These are phyloP conservation scores for Strix uralensis DNA, from an alignment of 2,113 vertebrate species.

Conservation along the genomic window DNA sequence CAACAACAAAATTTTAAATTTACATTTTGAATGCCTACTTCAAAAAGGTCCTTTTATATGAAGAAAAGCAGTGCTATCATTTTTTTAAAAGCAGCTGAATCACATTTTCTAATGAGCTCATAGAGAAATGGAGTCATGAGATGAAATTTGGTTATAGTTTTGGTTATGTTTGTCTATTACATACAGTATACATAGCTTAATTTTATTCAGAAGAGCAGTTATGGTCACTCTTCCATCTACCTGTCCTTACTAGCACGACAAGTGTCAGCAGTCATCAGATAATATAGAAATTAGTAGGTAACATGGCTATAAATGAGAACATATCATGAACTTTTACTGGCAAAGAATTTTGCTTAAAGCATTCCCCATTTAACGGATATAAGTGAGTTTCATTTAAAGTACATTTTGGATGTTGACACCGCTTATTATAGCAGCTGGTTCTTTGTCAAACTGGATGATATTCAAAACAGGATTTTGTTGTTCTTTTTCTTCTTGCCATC, in stretches of 20 bases:
- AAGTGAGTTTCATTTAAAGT: background rate
- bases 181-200: background rate
- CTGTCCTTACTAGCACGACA: background rate
- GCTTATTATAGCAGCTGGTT: conserved; percentile 25
- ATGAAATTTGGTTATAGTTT: background rate
- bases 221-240: background rate
- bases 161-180: background rate
- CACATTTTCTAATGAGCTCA: background rate
- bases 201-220: background rate
- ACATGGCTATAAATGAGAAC: background rate
- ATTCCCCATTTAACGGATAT: background rate
- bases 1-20: background rate
- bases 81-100: background rate
- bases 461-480: conserved; percentile 48
- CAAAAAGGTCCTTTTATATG: background rate
- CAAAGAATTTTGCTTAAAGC: background rate
- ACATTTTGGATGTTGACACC: background rate
- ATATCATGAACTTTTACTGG: background rate
- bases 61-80: background rate
- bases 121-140: background rate
- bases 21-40: background rate
- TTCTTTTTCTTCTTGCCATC: conserved; percentile 50
- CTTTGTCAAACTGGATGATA: conserved; percentile 35
- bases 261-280: background rate
- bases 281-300: background rate